These are phyloP conservation scores for Leptoclinus maculatus DNA, from an alignment of 2,797 vertebrate species.

Conservation along the genomic window DNA sequence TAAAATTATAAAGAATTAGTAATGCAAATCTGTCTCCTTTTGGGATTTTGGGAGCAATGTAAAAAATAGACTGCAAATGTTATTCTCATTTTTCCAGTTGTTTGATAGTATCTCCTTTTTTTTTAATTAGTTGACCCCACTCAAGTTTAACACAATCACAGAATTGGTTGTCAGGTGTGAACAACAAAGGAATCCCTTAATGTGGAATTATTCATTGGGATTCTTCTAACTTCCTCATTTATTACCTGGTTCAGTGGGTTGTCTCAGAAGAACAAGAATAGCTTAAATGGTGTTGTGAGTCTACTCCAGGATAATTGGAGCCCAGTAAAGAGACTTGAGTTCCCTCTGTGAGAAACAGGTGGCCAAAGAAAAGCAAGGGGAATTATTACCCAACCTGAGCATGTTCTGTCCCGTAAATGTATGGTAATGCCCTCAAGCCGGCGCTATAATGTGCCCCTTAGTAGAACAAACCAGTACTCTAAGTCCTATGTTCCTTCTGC, in stretches of 20 bases:
- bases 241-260: neutral
- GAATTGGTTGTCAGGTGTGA: neutral
- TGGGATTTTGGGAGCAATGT: conserved; percentile 27
- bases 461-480: too few species aligned
- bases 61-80: conserved; percentile 3
- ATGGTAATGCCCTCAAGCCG: neutral
- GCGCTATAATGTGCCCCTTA: neutral
- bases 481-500: neutral
- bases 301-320: neutral
- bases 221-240: neutral
- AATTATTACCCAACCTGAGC: neutral
- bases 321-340: neutral
- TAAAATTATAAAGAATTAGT: conserved; percentile 73
- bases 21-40: conserved; percentile 48
- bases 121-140: neutral
- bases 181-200: neutral
- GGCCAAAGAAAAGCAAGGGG: neutral
- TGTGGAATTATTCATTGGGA: neutral
- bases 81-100: neutral
- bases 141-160: neutral
- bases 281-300: neutral
- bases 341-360: neutral
- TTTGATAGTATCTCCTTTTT: neutral
- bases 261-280: neutral
- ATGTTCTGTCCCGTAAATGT: neutral